These are phyloP conservation scores for Pseudorasbora parva DNA, from an alignment of 2,113 vertebrate genomes.

Conservation along the genomic window DNA sequence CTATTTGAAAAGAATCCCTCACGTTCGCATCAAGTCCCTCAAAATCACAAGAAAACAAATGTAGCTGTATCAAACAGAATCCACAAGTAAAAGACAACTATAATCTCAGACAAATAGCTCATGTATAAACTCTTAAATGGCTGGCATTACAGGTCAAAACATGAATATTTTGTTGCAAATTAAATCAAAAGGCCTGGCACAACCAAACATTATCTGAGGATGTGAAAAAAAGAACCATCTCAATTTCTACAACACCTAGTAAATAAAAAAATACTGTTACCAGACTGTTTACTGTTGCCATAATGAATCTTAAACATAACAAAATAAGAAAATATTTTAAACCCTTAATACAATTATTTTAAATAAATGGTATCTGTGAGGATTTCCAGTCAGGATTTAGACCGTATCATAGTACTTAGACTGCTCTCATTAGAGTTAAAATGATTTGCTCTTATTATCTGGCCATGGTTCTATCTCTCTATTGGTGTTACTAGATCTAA, in stretches of 20 bases:
- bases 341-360: background rate
- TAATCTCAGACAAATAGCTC: background rate
- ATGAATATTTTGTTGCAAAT: background rate
- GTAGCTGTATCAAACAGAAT: background rate
- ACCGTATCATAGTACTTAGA: too few relatives aligned
- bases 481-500: too few relatives aligned
- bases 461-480: too few relatives aligned
- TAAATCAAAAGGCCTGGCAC: background rate
- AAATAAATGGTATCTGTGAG: background rate
- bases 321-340: background rate
- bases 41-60: background rate
- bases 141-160: background rate
- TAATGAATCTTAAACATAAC: too few relatives aligned
- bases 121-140: background rate
- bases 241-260: too few relatives aligned
- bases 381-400: too few relatives aligned
- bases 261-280: too few relatives aligned
- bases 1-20: background rate
- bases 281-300: too few relatives aligned
- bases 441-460: too few relatives aligned
- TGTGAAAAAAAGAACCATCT: background rate
- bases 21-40: background rate
- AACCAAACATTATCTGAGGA: background rate
- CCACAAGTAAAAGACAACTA: background rate
- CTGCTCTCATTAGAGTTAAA: too few relatives aligned